phyloP scores from a whole-genome alignment of 2,113 vertebrate genomes.

The Paratilapia polleni region DNA sequence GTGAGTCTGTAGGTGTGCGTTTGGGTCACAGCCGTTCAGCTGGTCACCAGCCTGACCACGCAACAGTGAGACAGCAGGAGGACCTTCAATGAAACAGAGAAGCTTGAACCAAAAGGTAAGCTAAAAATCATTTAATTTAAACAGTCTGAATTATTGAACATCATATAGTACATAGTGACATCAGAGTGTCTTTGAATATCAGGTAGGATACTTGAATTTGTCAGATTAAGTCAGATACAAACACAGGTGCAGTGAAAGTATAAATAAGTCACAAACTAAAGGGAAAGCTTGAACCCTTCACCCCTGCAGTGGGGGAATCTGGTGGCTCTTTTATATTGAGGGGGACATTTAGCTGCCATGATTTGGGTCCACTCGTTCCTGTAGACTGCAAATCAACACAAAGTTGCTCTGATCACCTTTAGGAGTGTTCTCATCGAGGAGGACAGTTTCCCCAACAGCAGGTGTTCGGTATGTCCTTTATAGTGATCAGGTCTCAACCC shows the following conservation, averaged over 20 bases:
- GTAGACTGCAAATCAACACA: too few species aligned
- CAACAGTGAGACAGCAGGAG: neutral
- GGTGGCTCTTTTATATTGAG: too few species aligned
- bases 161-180: neutral
- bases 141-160: neutral
- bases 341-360: too few species aligned
- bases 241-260: neutral
- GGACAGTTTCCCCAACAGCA: too few species aligned
- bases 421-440: too few species aligned
- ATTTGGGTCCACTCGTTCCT: too few species aligned
- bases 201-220: too few species aligned
- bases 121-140: too few species aligned
- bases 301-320: too few species aligned
- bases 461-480: neutral
- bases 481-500: neutral
- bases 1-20: neutral
- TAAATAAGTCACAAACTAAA: neutral
- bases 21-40: neutral
- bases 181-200: neutral
- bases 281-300: neutral
- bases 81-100: neutral
- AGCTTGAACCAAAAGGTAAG: slow-evolving; percentile 38
- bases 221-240: neutral
- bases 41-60: neutral
- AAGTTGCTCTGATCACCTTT: too few species aligned